Evolutionary conservation across 2,888 invertebrate species (phyloP).

Genomic region (Aethes cnicana): DNA sequence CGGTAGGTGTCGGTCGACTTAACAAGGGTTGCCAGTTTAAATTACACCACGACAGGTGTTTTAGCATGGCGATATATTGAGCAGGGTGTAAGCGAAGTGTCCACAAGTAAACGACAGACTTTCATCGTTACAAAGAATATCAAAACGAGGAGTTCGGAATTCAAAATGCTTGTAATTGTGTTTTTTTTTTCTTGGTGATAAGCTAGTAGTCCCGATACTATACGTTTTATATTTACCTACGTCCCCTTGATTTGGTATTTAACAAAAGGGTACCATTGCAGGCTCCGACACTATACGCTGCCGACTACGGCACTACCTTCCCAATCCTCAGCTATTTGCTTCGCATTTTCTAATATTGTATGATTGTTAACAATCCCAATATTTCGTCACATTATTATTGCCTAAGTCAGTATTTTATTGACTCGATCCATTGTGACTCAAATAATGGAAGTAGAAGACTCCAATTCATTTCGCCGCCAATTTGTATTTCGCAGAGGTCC

Average conservation of each 20-base stretch:
- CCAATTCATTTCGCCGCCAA: slow-evolving; percentile 21
- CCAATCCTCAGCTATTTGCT: too few relatives aligned
- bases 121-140: too few relatives aligned
- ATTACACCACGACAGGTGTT: slow-evolving; percentile 22
- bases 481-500: slow-evolving; percentile 18
- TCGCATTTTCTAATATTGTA: too few relatives aligned
- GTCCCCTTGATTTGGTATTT: too few relatives aligned
- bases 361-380: neutral
- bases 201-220: too few relatives aligned
- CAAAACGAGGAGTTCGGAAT: too few relatives aligned
- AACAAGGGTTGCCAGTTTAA: slow-evolving; percentile 18
- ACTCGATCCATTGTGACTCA: neutral
- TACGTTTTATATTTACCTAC: too few relatives aligned
- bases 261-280: too few relatives aligned
- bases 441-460: slow-evolving; percentile 9
- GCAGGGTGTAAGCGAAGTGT: slow-evolving; percentile 12
- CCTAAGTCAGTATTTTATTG: neutral
- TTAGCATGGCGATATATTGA: slow-evolving; percentile 15
- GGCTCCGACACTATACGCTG: too few relatives aligned
- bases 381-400: neutral
- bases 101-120: slow-evolving; percentile 1
- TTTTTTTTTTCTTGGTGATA: too few relatives aligned
- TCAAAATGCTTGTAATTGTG: too few relatives aligned
- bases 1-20: slow-evolving; percentile 6
- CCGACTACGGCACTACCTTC: too few relatives aligned